phyloP scores from a whole-genome alignment of 2,113 vertebrate genomes.

The Sander lucioperca region DNA sequence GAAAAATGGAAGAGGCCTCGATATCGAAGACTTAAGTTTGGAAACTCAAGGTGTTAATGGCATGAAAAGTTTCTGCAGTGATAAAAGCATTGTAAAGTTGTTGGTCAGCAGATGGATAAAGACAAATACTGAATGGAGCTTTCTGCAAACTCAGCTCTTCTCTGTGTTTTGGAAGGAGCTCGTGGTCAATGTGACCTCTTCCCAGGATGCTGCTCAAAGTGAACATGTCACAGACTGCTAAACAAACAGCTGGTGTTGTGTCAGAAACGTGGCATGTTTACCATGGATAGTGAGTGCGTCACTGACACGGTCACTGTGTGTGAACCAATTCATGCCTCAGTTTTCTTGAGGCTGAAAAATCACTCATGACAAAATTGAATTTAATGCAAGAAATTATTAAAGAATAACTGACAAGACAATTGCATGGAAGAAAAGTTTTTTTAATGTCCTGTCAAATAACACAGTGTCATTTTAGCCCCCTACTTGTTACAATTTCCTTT shows the following conservation, averaged over 20 bases:
- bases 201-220: not conserved
- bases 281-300: not conserved
- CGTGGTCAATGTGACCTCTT: conserved; percentile 5
- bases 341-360: conserved; percentile 18
- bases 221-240: not conserved
- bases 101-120: conserved; percentile 1
- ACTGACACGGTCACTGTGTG: not conserved
- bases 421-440: not conserved
- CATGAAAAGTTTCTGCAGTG: not conserved
- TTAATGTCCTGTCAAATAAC: not conserved
- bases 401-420: not conserved
- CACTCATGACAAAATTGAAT: not conserved
- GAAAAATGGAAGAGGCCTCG: not conserved
- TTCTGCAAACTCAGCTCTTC: conserved; percentile 2
- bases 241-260: conserved; percentile 7
- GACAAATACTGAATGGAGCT: not conserved
- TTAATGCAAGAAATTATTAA: not conserved
- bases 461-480: not conserved
- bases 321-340: not conserved
- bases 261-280: conserved; percentile 24
- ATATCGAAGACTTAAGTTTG: conserved; percentile 5
- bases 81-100: conserved; percentile 42
- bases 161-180: conserved; percentile 7
- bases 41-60: conserved; percentile 1
- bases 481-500: not conserved